Base-by-base conservation (phyloP, 2,888 invertebrate genomes). In the Ichneumon xanthorius region DNA sequence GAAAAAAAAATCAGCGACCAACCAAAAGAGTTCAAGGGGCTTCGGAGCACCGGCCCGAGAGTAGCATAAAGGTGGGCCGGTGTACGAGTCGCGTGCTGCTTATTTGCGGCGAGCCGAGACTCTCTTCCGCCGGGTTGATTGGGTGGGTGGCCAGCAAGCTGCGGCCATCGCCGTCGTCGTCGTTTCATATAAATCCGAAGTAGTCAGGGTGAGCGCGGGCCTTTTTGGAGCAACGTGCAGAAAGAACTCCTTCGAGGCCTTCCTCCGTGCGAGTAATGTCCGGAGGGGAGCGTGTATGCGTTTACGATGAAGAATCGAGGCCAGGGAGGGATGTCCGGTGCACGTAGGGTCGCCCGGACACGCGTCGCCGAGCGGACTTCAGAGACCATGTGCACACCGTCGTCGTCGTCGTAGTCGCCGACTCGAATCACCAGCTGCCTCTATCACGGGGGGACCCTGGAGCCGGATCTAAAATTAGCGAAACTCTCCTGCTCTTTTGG, bases 381-480 rank as follows among this genome's bases (percentile, higher is more conserved):
- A 82, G 76, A 82, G 75, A 90, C 86, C 89, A 91, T 91, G 90
- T 91, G 92, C 88, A 84, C 84, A 86, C 83, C 88, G 80, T 77
- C 72, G 68, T 67, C 84, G 63, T 71, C 71, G 67, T 53, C 68
- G 40, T 58, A 68, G 72, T 70, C 70, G 77, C 87, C 89, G 86
- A 87, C 88, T 90, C 89, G 89, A 91, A 90, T 91, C 90, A 91
- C 89, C 92, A 92, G 92, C 92, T 92, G 92, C 92, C 92, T 89
- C 89, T 90, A 77, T 89, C 88, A 88, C 88, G 88, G 88, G 86
- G 88, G 88, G 88, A 89, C 88, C 89, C 89, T 89, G 89, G 88
- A 89, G 88, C 26, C 89, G 87, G 88, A 89, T 91, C 92, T 92
- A 92, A 92, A 92, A 92, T 92, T 92, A 92, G 92, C 92, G 87